Base-by-base conservation (phyloP, 1,140 invertebrate genomes). In the Drosophila auraria region DNA sequence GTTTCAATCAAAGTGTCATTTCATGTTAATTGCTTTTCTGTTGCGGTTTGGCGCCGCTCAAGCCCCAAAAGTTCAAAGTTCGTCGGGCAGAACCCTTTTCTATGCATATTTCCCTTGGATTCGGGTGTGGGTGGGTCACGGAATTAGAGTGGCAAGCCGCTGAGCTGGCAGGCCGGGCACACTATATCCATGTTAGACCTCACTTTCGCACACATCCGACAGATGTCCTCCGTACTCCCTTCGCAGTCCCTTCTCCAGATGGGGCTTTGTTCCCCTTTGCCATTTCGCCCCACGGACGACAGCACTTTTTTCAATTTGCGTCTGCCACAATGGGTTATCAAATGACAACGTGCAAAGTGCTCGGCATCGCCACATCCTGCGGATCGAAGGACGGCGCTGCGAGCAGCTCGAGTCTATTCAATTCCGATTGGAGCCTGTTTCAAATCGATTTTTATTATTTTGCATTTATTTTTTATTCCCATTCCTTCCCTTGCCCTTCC, bases 361-460 rank as follows among this genome's bases (percentile, higher is more conserved):
- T 65, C 57, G 61, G 75, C 76, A 87, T 53, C 63, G 58, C 64
- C 79, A 82, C 80, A 80, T 64, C 73, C 80, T 83, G 79, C 65
- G 49, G 69, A 44, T 69, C 57, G 60, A 53, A 66, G 63, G 70
- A 62, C 53, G 73, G 30, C 51, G 53, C 60, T 63, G 66, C 20
- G 20, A 20, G 20, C 20, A 20, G 20, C 56, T 47, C 63, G 57
- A 60, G 73, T 81, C 86, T 86, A 89, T 89, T 89, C 84, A 86
- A 89, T 90, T 89, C 83, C 86, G 79, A 84, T 89, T 89, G 86
- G 49, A 79, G 86, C 82, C 84, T 89, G 84, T 90, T 89, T 89
- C 87, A 90, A 89, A 89, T 89, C 84, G 84, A 89, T 89, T 89
- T 89, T 89, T 89, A 87, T 89, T 87, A 83, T 84, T 84, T 80